These are phyloP conservation scores for Scaptodrosophila lebanonensis DNA, from an alignment of 1,140 invertebrate species.

Conservation along the genomic window DNA sequence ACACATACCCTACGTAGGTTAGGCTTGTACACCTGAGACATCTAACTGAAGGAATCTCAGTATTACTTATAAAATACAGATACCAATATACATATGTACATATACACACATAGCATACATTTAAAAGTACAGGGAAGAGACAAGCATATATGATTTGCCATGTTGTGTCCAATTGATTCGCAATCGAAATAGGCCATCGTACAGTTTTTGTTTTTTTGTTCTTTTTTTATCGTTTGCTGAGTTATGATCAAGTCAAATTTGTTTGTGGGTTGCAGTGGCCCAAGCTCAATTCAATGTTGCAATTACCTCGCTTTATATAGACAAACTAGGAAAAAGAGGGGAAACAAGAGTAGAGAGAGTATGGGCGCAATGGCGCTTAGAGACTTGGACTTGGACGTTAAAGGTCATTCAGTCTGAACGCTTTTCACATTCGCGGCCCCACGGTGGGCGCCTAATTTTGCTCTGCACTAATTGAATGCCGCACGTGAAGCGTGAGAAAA, in stretches of 20 bases:
- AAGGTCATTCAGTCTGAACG: too few relatives aligned
- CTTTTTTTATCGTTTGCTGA: too few relatives aligned
- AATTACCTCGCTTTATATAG: not conserved
- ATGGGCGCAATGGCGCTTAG: too few relatives aligned
- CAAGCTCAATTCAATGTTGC: not conserved
- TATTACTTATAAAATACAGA: constrained; percentile 59
- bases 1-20: constrained; percentile 30
- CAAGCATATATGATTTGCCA: constrained; percentile 33
- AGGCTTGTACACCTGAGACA: constrained; percentile 49
- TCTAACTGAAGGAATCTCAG: constrained; percentile 66
- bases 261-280: too few relatives aligned
- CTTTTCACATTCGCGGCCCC: too few relatives aligned
- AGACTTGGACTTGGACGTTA: too few relatives aligned
- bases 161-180: not conserved
- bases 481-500: not conserved
- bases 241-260: too few relatives aligned
- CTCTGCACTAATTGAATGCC: constrained; percentile 19
- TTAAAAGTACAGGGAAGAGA: constrained; percentile 3
- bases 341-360: too few relatives aligned
- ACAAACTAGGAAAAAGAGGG: too few relatives aligned
- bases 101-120: constrained; percentile 13
- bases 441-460: constrained; percentile 18
- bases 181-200: too few relatives aligned
- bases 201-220: too few relatives aligned
- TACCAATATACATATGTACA: constrained; percentile 6